Conservation (phyloP, 2,797 vertebrate genomes). For the Danio aesculapii region DNA sequence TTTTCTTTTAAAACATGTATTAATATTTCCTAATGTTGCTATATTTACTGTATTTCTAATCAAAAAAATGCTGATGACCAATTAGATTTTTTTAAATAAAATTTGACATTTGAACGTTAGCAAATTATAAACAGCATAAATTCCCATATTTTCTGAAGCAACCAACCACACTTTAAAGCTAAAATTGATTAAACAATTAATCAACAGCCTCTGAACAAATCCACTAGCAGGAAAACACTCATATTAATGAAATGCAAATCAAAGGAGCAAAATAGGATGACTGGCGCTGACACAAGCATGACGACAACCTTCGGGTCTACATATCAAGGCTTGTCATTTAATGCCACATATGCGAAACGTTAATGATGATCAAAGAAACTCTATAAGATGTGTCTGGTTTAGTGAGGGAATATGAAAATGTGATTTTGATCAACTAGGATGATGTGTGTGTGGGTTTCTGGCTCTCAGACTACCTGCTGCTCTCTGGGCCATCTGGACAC, state of each 20-base stretch:
- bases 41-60: background rate
- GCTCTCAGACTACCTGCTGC: conserved; percentile 41
- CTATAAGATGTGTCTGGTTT: background rate
- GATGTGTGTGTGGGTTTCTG: conserved; percentile 29
- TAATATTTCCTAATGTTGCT: background rate
- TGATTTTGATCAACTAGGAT: background rate
- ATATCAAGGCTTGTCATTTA: background rate
- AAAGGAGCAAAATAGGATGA: background rate
- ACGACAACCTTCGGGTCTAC: background rate
- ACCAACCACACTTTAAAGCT: too few relatives aligned
- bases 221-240: too few relatives aligned
- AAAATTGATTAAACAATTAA: too few relatives aligned
- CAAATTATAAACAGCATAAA: too few relatives aligned
- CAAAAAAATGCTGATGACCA: background rate
- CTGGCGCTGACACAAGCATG: background rate
- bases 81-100: too few relatives aligned
- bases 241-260: too few relatives aligned
- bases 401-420: conserved; percentile 31
- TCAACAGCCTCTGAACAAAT: too few relatives aligned
- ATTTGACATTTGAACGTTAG: too few relatives aligned
- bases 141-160: too few relatives aligned
- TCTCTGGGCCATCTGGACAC: conserved; percentile 43
- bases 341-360: conserved; percentile 31
- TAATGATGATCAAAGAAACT: background rate
- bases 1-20: too few relatives aligned